Evolutionary conservation across 1,140 invertebrate species (phyloP).

Genomic region (Drosophila pandora): DNA sequence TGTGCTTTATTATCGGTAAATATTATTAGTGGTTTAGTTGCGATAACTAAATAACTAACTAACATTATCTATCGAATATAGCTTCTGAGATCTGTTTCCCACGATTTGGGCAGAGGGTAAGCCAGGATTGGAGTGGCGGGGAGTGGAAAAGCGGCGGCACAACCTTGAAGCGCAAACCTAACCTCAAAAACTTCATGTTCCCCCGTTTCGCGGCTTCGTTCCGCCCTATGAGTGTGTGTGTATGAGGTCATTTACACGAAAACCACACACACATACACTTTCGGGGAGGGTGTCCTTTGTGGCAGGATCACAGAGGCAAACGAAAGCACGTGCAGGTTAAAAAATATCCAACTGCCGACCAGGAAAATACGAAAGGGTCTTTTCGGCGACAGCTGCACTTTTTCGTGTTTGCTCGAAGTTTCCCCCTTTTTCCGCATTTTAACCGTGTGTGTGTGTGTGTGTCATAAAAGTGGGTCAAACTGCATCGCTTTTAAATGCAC

Average conservation of each 20-base stretch:
- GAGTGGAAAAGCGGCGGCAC: slow-evolving; percentile 32
- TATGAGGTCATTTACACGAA: slow-evolving; percentile 76
- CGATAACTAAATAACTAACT: not conserved
- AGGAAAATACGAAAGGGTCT: slow-evolving; percentile 22
- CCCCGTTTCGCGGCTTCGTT: slow-evolving; percentile 24
- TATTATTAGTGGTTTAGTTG: not conserved
- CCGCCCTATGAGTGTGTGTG: slow-evolving; percentile 4
- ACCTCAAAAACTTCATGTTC: slow-evolving; percentile 63
- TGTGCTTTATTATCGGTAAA: slow-evolving; percentile 43
- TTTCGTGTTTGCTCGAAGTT: slow-evolving; percentile 58
- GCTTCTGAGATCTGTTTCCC: too few species aligned
- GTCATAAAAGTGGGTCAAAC: slow-evolving; percentile 70
- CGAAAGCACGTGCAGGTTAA: slow-evolving; percentile 22
- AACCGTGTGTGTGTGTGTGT: slow-evolving; percentile 9
- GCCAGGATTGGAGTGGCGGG: not conserved
- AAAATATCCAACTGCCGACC: slow-evolving; percentile 28
- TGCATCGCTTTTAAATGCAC: slow-evolving; percentile 58
- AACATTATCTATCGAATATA: not conserved
- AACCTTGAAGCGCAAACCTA: slow-evolving; percentile 73
- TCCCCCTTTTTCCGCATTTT: slow-evolving; percentile 40
- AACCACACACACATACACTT: slow-evolving; percentile 28
- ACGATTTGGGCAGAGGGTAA: not conserved
- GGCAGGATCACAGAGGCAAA: slow-evolving; percentile 27
- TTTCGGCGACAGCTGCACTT: slow-evolving; percentile 59
- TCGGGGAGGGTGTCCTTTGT: slow-evolving; percentile 27